Evolutionary conservation across 2,888 invertebrate genomes (phyloP).

Genomic region (Xestoiulus laeticollis): DNA sequence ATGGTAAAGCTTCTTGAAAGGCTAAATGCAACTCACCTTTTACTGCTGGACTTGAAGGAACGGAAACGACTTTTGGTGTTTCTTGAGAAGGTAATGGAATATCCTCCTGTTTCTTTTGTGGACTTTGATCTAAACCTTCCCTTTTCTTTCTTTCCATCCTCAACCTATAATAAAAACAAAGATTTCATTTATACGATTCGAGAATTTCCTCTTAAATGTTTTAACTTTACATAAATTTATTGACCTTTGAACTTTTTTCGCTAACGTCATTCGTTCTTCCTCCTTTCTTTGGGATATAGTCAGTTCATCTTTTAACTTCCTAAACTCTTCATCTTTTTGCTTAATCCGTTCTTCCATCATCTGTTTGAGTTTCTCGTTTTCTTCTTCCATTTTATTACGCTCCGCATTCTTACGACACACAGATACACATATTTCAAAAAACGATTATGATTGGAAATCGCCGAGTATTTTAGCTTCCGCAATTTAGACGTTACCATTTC

Average conservation of each 20-base stretch:
- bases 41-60: not conserved
- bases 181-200: not conserved
- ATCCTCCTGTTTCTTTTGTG: slow-evolving; percentile 63
- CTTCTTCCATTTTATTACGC: slow-evolving; percentile 57
- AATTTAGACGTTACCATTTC: slow-evolving; percentile 50
- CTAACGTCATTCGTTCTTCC: slow-evolving; percentile 58
- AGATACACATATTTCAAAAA: not conserved
- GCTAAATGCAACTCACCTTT: not conserved
- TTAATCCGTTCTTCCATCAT: slow-evolving; percentile 60
- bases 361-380: slow-evolving; percentile 67
- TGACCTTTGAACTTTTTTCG: slow-evolving; percentile 59
- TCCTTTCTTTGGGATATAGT: slow-evolving; percentile 57
- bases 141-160: slow-evolving; percentile 63
- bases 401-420: slow-evolving; percentile 51
- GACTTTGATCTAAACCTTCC: slow-evolving; percentile 67
- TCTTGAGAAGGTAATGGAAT: not conserved
- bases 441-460: not conserved
- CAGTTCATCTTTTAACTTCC: slow-evolving; percentile 60
- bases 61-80: not conserved
- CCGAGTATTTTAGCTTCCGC: too few species aligned
- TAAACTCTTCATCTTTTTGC: slow-evolving; percentile 61
- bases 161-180: slow-evolving; percentile 19
- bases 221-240: slow-evolving; percentile 53
- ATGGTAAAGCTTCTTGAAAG: not conserved
- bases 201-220: not conserved